These are phyloP conservation scores for Aldrovandia affinis DNA, from an alignment of 2,797 vertebrate genomes.

Conservation along the genomic window DNA sequence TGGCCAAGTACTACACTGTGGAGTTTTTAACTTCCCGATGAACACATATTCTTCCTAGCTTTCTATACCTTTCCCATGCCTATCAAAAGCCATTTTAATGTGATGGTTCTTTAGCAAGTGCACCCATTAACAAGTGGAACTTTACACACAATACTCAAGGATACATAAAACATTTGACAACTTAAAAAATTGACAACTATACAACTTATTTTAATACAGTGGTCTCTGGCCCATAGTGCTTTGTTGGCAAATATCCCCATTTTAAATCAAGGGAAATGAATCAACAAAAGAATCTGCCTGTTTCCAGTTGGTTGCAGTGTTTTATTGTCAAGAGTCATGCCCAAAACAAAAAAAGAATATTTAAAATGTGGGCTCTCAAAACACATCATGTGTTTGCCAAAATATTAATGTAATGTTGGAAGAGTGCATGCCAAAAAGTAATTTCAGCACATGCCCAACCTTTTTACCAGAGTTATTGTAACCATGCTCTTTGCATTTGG, in stretches of 20 bases:
- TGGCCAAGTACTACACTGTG: no score
- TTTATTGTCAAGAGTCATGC: not conserved
- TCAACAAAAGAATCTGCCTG: not conserved
- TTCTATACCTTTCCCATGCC: not conserved
- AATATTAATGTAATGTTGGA: not conserved
- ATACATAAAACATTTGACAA: not conserved
- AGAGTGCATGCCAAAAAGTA: not conserved
- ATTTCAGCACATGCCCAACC: not conserved
- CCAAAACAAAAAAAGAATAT: no score
- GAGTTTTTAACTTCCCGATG: not conserved
- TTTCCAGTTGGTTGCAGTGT: not conserved
- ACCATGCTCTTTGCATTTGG: not conserved
- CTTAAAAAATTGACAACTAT: no score
- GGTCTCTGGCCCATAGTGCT: not conserved
- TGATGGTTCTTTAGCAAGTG: not conserved
- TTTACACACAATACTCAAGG: not conserved
- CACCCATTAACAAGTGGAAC: not conserved
- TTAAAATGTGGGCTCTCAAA: no score
- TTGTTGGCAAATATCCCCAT: not conserved
- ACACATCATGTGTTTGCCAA: not conserved
- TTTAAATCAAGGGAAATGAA: not conserved
- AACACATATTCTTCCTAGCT: not conserved
- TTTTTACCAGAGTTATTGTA: constrained; percentile 5
- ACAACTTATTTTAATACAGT: not conserved
- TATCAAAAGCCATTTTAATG: not conserved